phyloP scores from a whole-genome alignment of 2,797 vertebrate genomes.

The Girardinus metallicus region DNA sequence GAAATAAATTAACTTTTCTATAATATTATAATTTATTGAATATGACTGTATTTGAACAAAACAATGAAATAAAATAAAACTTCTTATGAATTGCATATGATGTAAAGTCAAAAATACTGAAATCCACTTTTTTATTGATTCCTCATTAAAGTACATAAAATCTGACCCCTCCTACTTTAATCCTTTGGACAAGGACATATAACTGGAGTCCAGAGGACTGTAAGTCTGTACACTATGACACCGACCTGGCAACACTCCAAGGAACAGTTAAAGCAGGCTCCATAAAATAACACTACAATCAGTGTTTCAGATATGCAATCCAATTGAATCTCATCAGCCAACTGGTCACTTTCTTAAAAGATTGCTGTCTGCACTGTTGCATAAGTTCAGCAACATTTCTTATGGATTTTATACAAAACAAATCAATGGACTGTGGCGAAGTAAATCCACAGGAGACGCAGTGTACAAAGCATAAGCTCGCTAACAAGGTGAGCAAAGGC shows the following conservation, averaged over 20 bases:
- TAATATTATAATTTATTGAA: not conserved
- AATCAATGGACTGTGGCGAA: conserved; percentile 22
- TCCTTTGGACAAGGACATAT: conserved; percentile 62
- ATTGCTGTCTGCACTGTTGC: conserved; percentile 49
- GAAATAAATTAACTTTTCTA: not conserved
- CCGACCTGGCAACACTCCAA: conserved; percentile 69
- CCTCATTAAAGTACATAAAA: conserved; percentile 74
- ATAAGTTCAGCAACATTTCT: conserved; percentile 40
- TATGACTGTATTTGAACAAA: conserved; percentile 69
- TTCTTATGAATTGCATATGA: conserved; percentile 53
- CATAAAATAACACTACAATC: conserved; percentile 74
- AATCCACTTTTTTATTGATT: conserved; percentile 60
- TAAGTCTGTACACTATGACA: conserved; percentile 67
- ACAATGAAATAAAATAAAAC: conserved; percentile 69
- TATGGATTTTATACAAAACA: conserved; percentile 41
- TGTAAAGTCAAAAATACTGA: conserved; percentile 35
- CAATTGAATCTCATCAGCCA: conserved; percentile 76
- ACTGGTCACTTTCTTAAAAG: conserved; percentile 64
- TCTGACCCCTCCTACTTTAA: conserved; percentile 51
- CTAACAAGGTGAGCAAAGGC: conserved; percentile 50
- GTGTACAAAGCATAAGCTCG: conserved; percentile 4
- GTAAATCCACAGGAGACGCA: conserved; percentile 31
- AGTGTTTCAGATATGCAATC: conserved; percentile 74
- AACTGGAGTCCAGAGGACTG: conserved; percentile 65
- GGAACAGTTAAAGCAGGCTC: conserved; percentile 68